Evolutionary conservation across 2,888 invertebrate species (phyloP).

Genomic region (Lacanobia wlatinum): DNA sequence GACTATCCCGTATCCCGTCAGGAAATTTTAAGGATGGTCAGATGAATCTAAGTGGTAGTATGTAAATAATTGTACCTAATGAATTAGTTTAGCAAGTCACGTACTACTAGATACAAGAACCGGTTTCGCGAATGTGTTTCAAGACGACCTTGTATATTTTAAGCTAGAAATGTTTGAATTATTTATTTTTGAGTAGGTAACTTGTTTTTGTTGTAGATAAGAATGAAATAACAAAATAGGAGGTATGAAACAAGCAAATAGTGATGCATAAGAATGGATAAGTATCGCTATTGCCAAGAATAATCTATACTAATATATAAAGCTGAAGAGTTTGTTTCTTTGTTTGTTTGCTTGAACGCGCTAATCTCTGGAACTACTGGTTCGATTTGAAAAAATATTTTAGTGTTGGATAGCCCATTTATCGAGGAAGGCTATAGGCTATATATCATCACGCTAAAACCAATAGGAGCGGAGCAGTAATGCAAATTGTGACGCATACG

Average conservation of each 20-base stretch:
- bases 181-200: not conserved
- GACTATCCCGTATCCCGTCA: too few relatives aligned
- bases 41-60: not conserved
- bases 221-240: not conserved
- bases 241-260: not conserved
- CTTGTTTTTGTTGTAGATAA: conserved; percentile 13
- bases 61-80: not conserved
- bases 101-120: conserved; percentile 12
- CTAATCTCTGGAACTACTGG: too few relatives aligned
- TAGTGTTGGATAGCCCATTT: too few relatives aligned
- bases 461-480: too few relatives aligned
- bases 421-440: too few relatives aligned
- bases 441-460: too few relatives aligned
- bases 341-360: too few relatives aligned
- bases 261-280: not conserved
- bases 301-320: too few relatives aligned
- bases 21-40: not conserved
- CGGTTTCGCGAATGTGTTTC: conserved; percentile 27
- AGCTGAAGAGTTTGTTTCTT: too few relatives aligned
- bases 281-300: too few relatives aligned
- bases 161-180: conserved; percentile 5
- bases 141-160: conserved; percentile 40
- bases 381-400: too few relatives aligned
- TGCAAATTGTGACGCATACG: too few relatives aligned
- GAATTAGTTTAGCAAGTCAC: conserved; percentile 8